These are phyloP conservation scores for Nicator chloris DNA, from an alignment of 2,113 vertebrate species.

Conservation along the genomic window DNA sequence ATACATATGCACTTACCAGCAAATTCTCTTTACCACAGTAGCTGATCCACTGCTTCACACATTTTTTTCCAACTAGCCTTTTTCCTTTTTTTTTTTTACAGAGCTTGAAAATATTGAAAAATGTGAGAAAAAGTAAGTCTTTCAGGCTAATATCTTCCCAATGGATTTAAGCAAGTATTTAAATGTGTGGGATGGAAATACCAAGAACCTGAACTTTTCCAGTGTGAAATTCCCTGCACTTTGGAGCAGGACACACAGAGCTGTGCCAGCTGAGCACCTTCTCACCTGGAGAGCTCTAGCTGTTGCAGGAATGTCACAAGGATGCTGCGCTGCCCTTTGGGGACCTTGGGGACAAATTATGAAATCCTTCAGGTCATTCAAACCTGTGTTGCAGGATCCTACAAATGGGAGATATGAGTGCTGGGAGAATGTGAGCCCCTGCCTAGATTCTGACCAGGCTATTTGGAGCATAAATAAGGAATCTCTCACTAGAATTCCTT, in stretches of 20 bases:
- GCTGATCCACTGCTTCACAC: background rate
- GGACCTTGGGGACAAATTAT: background rate
- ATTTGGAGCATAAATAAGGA: background rate
- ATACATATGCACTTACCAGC: no score
- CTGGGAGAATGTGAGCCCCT: background rate
- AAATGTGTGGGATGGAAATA: background rate
- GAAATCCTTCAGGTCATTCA: background rate
- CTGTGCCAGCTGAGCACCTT: background rate
- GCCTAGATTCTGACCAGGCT: background rate
- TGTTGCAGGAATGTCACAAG: background rate
- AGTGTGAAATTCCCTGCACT: background rate
- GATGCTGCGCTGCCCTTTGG: background rate
- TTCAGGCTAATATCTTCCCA: background rate
- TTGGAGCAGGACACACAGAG: rapidly evolving
- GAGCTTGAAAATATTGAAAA: conserved; percentile 80
- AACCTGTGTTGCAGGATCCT: background rate
- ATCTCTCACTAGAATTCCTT: background rate
- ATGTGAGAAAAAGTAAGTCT: conserved; percentile 79
- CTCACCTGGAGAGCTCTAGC: background rate
- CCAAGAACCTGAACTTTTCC: background rate
- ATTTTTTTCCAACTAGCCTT: background rate
- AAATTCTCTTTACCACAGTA: background rate
- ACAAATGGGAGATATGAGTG: background rate
- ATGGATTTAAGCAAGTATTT: background rate
- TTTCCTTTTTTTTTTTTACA: conserved; percentile 5